Evolutionary conservation across 2,888 invertebrate species (phyloP).

Genomic region (Andrena flavipes): DNA sequence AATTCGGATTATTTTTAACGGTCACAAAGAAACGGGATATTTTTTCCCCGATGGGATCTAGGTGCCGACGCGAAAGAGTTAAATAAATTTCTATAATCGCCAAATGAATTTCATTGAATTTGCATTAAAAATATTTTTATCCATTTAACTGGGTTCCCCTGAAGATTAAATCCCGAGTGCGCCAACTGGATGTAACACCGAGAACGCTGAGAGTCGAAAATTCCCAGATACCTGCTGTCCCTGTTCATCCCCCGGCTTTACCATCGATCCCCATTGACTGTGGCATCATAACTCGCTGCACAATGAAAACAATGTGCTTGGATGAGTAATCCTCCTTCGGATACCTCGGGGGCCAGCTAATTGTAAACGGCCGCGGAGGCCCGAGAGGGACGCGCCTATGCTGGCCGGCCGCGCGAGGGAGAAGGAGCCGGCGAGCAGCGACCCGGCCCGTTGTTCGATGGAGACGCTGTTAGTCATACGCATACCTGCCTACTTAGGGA

Average conservation of each 20-base stretch:
- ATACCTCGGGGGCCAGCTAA: slow-evolving; percentile 52
- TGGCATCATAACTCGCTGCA: slow-evolving; percentile 56
- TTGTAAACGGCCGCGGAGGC: slow-evolving; percentile 42
- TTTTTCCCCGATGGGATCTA: no score
- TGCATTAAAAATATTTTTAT: no score
- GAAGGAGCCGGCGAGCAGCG: slow-evolving; percentile 10
- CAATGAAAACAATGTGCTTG: slow-evolving; percentile 72
- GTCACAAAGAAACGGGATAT: no score
- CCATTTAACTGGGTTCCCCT: no score
- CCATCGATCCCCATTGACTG: slow-evolving; percentile 29
- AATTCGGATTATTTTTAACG: no score
- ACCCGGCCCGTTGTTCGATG: slow-evolving; percentile 28
- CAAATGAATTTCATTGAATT: no score
- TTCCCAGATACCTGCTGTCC: not conserved
- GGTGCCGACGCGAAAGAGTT: no score
- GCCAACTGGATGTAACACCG: no score
- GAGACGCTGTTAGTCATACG: slow-evolving; percentile 68
- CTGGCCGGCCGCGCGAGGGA: not conserved
- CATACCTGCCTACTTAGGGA: slow-evolving; percentile 67
- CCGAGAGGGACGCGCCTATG: slow-evolving; percentile 7
- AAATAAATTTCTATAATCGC: no score
- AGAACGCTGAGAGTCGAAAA: not conserved
- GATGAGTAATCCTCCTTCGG: slow-evolving; percentile 71
- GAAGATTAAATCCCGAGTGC: no score
- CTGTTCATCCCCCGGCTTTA: slow-evolving; percentile 14